Evolutionary conservation across 1,140 invertebrate genomes (phyloP).

Genomic region (Phortica variegata): DNA sequence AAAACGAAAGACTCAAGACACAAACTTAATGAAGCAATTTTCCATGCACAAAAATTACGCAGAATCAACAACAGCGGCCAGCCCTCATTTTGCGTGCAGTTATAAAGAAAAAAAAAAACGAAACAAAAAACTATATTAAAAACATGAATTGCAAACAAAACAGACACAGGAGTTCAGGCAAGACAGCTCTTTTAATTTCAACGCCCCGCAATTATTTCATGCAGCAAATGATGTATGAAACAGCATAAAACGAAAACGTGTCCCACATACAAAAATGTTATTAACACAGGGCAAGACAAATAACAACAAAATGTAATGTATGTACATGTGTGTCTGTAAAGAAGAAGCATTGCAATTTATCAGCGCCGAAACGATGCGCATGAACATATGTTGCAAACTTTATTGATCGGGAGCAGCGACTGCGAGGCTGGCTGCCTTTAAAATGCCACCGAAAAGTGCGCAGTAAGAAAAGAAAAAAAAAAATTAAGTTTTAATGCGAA

Average conservation of each 20-base stretch:
- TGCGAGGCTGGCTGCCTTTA: too few species aligned
- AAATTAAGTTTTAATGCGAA: conserved; percentile 15
- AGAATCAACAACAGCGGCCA: conserved; percentile 4
- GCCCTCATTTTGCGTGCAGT: conserved; percentile 2
- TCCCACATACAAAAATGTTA: conserved; percentile 36
- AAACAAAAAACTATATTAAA: too few species aligned
- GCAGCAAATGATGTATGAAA: conserved; percentile 44
- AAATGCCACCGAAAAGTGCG: background rate
- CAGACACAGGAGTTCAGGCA: too few species aligned
- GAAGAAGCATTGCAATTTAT: too few species aligned
- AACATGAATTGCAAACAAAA: too few species aligned
- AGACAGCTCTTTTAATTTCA: too few species aligned
- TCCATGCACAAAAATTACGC: conserved; percentile 23
- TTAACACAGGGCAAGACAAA: background rate
- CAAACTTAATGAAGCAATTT: conserved; percentile 39
- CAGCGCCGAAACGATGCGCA: conserved; percentile 3
- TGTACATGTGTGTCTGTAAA: too few species aligned
- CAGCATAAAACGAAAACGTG: conserved; percentile 43
- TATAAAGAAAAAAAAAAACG: too few species aligned
- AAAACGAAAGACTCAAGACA: background rate
- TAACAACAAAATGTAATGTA: background rate
- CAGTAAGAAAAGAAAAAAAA: conserved; percentile 5
- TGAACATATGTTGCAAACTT: background rate
- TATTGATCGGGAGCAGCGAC: too few species aligned
- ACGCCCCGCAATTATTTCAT: conserved; percentile 43